Evolutionary conservation across 2,888 invertebrate species (phyloP).

Genomic region (Meiosimyza platycephala): DNA sequence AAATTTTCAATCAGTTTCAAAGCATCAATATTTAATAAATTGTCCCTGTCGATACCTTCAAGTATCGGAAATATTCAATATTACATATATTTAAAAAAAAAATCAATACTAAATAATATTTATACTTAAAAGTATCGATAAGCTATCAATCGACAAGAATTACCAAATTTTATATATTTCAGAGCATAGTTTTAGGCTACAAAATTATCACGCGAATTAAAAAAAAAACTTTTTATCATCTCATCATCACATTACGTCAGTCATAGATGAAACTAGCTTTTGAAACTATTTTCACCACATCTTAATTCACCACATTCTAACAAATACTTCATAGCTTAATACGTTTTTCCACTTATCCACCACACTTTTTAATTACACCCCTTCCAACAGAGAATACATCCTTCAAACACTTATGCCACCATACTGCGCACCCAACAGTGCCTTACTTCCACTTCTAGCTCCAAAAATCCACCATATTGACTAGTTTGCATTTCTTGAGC

Average conservation of each 20-base stretch:
- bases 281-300: background rate
- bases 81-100: too few relatives aligned
- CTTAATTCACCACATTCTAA: background rate
- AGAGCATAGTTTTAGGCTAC: too few relatives aligned
- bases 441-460: slow-evolving; percentile 64
- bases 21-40: too few relatives aligned
- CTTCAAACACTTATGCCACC: background rate
- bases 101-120: too few relatives aligned
- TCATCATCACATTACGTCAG: background rate
- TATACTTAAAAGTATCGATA: too few relatives aligned
- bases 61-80: too few relatives aligned
- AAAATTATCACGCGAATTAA: too few relatives aligned
- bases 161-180: too few relatives aligned
- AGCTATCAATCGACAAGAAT: too few relatives aligned
- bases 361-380: background rate
- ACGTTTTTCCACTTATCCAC: background rate
- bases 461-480: slow-evolving; percentile 68
- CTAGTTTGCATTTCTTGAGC: slow-evolving; percentile 67
- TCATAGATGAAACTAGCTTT: background rate
- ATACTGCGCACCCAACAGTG: slow-evolving; percentile 27
- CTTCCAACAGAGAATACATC: background rate
- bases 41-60: too few relatives aligned
- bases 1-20: too few relatives aligned
- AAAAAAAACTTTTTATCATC: too few relatives aligned
- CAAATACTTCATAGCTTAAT: background rate